phyloP scores from a whole-genome alignment of 2,113 vertebrate species.

The Dasyurus viverrinus region DNA sequence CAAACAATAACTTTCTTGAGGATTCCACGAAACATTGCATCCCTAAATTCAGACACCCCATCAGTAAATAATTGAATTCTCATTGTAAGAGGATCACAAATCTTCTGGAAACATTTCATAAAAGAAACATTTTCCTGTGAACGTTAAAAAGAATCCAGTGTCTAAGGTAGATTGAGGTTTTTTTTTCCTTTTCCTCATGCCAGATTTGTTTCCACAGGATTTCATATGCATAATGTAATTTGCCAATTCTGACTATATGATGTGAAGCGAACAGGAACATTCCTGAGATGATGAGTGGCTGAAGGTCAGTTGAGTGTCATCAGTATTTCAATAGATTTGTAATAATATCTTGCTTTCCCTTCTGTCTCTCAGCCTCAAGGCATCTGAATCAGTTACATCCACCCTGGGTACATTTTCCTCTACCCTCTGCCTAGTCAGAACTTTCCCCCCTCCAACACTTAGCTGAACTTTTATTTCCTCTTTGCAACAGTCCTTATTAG shows the following conservation, averaged over 20 bases:
- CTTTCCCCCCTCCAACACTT: background rate
- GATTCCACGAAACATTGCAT: background rate
- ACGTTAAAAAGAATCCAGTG: slow-evolving; percentile 64
- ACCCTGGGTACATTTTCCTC: background rate
- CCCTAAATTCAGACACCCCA: slow-evolving; percentile 11
- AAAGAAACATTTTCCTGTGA: slow-evolving; percentile 59
- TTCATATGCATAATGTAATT: slow-evolving; percentile 66
- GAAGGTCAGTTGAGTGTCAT: slow-evolving; percentile 46
- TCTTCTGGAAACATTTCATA: slow-evolving; percentile 41
- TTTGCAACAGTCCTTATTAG: background rate
- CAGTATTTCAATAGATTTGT: background rate
- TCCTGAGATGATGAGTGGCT: background rate
- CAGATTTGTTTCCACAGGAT: slow-evolving; percentile 61
- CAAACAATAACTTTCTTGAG: background rate
- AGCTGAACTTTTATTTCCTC: background rate
- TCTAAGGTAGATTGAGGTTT: slow-evolving; percentile 52
- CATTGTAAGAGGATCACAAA: slow-evolving; percentile 59
- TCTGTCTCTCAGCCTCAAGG: background rate
- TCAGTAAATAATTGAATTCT: slow-evolving; percentile 6
- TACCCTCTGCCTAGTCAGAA: background rate
- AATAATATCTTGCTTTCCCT: background rate
- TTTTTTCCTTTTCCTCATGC: background rate
- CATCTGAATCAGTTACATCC: background rate
- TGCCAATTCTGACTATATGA: slow-evolving; percentile 40
- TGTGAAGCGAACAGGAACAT: background rate